Conservation (phyloP, 2,888 invertebrate species). For the Aporophyla nigra region DNA sequence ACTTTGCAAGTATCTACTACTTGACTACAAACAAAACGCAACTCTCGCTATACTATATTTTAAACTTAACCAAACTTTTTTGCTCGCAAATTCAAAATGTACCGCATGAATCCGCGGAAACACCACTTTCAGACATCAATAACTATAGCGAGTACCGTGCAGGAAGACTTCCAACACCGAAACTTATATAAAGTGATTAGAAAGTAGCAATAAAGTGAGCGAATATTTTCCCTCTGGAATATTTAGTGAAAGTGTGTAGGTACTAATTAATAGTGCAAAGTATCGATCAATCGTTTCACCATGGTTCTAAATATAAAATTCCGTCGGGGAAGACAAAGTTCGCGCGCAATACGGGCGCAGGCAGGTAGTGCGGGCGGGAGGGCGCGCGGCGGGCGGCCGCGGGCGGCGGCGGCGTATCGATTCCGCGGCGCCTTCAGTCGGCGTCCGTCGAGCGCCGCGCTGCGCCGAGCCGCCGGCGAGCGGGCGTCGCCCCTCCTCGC, state of each 20-base stretch:
- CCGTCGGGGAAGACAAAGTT: slow-evolving; percentile 90
- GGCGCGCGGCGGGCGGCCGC: slow-evolving; percentile 81
- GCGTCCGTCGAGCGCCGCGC: slow-evolving; percentile 90
- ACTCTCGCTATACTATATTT: slow-evolving; percentile 33
- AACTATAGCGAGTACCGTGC: slow-evolving; percentile 27
- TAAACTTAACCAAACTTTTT: slow-evolving; percentile 52
- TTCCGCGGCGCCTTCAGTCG: slow-evolving; percentile 89
- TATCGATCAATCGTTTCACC: slow-evolving; percentile 90
- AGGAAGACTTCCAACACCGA: slow-evolving; percentile 32
- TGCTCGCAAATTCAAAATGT: slow-evolving; percentile 12
- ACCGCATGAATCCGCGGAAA: slow-evolving; percentile 28
- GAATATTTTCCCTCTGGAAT: slow-evolving; percentile 54
- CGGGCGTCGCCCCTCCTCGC: slow-evolving; percentile 84
- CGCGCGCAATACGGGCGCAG: slow-evolving; percentile 90
- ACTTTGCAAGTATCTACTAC: slow-evolving; percentile 82
- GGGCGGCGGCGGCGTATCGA: slow-evolving; percentile 88
- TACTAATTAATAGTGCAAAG: slow-evolving; percentile 89
- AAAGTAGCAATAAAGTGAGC: slow-evolving; percentile 42
- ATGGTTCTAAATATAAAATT: slow-evolving; percentile 91
- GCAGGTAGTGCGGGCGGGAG: slow-evolving; percentile 82
- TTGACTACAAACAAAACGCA: slow-evolving; percentile 68
- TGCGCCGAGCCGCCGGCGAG: slow-evolving; percentile 89
- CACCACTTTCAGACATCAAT: slow-evolving; percentile 39
- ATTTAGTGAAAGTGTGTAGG: slow-evolving; percentile 81
- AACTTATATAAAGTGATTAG: slow-evolving; percentile 52